These are phyloP conservation scores for Cryptus armator DNA, from an alignment of 2,888 invertebrate species.

Conservation along the genomic window DNA sequence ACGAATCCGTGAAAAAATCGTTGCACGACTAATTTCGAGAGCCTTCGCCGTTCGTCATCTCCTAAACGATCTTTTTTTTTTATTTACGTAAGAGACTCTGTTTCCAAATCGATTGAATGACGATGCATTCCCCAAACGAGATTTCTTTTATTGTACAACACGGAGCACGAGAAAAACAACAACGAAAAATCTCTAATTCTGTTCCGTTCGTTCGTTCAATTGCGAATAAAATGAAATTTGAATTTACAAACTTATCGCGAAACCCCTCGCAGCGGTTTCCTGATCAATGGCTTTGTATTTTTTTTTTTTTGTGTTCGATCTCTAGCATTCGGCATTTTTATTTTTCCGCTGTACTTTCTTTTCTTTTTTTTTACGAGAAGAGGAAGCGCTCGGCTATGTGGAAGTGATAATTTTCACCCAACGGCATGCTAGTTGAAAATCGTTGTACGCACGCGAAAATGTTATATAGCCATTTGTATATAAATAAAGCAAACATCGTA, in stretches of 20 bases:
- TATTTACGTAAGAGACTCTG: neutral
- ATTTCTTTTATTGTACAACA: conserved; percentile 10
- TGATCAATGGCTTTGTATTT: neutral
- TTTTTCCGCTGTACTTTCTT: neutral
- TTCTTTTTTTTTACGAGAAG: neutral
- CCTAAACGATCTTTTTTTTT: conserved; percentile 15
- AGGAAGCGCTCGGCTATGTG: conserved; percentile 50
- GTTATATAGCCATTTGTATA: conserved; percentile 85
- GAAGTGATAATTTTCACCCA: conserved; percentile 28
- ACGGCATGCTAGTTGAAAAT: conserved; percentile 43
- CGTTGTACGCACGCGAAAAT: conserved; percentile 82
- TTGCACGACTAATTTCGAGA: conserved; percentile 10
- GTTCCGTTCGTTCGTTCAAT: neutral
- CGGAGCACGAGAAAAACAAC: neutral
- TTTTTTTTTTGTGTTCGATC: conserved; percentile 6
- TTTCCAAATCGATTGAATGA: conserved; percentile 21
- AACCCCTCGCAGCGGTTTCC: neutral
- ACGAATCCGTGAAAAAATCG: conserved; percentile 13
- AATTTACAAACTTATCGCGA: conserved; percentile 8
- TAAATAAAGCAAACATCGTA: conserved; percentile 71
- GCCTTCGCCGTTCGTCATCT: neutral
- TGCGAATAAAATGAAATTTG: neutral
- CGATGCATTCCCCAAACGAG: conserved; percentile 1
- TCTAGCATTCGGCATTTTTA: conserved; percentile 4
- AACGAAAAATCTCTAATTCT: neutral